Base-by-base conservation (phyloP, 2,797 vertebrate species). In the Notolabrus celidotus region DNA sequence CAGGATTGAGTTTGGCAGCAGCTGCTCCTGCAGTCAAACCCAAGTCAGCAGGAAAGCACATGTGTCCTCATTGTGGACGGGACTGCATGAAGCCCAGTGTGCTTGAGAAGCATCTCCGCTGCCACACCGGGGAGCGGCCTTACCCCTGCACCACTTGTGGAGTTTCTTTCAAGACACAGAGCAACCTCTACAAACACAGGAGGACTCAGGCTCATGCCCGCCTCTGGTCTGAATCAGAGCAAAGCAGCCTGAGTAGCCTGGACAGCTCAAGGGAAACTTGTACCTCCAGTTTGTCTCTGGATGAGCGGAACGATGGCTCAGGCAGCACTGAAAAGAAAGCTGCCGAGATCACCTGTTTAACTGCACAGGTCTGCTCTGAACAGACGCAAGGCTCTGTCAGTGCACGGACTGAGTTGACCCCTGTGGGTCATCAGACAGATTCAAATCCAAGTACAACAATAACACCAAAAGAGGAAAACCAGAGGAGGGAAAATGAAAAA, bases 71-170 rank as follows among this genome's bases (percentile, higher is more conserved):
- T 80, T 99, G 98, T 4, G 95, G 96, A 51, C 92, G 97, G 29
- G 98, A 99, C 77, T 99, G 98, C 65, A 89, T 97, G 90, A 99
- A 99, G 83, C 98, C 97, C 87, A 99, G 98, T 23, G 98, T 99
- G 16, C 85, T 99, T 71, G 96, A 99, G 91, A 99, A 99, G 80
- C 98, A 99, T 47, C 93, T 99, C 20, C 96, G 98, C 41, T 99
- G 97, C 36, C 98, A 99, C 92, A 99, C 98, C 0, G 98, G 98
- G 0, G 98, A 99, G 85, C 92, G 98, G 71, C 98, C 98, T 15
- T 99, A 97, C 64, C 97, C 97, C 0, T 99, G 98, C 38, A 88
- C 89, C 74, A 96, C 93, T 1, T 99, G 98, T 19, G 95, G 97
- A 43, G 94, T 99, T 27, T 97, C 97, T 14, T 99, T 99, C 56